Evolutionary conservation across 2,113 vertebrate genomes (phyloP).

Genomic region (Myotis lucifugus): DNA sequence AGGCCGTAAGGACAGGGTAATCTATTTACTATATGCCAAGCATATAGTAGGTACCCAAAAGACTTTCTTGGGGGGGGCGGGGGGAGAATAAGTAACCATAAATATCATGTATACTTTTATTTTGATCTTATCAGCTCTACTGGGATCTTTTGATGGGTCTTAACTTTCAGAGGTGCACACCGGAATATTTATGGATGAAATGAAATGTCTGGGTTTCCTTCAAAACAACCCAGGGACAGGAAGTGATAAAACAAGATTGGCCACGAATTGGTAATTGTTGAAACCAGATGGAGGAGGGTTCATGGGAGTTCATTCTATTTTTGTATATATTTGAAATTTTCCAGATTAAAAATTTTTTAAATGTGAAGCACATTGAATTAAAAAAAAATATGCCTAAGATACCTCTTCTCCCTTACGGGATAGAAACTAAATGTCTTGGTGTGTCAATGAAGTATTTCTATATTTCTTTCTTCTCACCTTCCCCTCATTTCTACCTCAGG

Average conservation of each 20-base stretch:
- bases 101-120: not conserved
- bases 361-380: not conserved
- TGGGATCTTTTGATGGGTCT: not conserved
- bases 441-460: not conserved
- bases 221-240: conserved; percentile 24
- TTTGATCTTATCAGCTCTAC: not conserved
- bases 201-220: conserved; percentile 22
- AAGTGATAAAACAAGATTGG: conserved; percentile 4
- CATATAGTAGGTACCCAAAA: not conserved
- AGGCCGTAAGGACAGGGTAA: not conserved
- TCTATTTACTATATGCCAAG: not conserved
- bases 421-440: not conserved
- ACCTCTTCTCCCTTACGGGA: not conserved
- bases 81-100: not conserved
- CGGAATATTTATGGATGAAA: not conserved
- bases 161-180: not conserved
- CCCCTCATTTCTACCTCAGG: conserved; percentile 36
- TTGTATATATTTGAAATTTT: not conserved
- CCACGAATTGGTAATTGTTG: not conserved
- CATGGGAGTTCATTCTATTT: not conserved
- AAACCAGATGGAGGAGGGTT: not conserved
- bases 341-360: conserved; percentile 16
- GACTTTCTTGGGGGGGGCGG: not conserved
- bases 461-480: conserved; percentile 26
- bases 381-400: not conserved